Percentiles rank a stretch among this genome's conserved stretches.
phyloP scores from a whole-genome alignment of 2,888 invertebrate species.

The Nymphalis urticae region DNA sequence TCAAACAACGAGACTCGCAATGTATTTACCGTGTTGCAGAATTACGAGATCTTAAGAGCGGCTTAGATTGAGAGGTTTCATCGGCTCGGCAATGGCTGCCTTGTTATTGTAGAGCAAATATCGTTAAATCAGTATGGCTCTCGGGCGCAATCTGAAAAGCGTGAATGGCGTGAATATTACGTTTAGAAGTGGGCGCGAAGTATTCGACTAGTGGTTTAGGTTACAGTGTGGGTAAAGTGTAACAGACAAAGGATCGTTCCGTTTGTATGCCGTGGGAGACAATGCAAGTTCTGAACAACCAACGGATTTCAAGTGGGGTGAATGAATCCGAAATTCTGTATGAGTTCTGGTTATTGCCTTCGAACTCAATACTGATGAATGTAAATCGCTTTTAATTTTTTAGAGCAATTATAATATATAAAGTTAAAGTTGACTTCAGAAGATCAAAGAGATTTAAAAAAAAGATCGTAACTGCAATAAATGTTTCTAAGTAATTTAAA shows the following conservation, averaged over 20 bases:
- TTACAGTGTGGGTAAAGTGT: slow-evolving; percentile 69
- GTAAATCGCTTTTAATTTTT: not conserved
- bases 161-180: slow-evolving; percentile 62
- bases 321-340: slow-evolving; percentile 73
- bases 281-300: slow-evolving; percentile 66
- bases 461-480: not conserved
- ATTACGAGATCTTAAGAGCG: slow-evolving; percentile 40
- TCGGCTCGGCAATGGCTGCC: slow-evolving; percentile 53
- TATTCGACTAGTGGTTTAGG: slow-evolving; percentile 60
- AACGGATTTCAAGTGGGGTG: slow-evolving; percentile 73
- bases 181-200: slow-evolving; percentile 68
- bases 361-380: slow-evolving; percentile 43
- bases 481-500: not conserved
- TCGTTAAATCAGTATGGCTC: slow-evolving; percentile 58
- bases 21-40: slow-evolving; percentile 19
- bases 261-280: slow-evolving; percentile 58
- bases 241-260: slow-evolving; percentile 76
- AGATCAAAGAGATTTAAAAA: not conserved
- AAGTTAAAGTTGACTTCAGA: not conserved
- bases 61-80: slow-evolving; percentile 56
- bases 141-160: slow-evolving; percentile 53
- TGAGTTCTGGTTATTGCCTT: slow-evolving; percentile 45
- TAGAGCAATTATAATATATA: not conserved
- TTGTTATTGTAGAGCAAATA: slow-evolving; percentile 65
- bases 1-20: slow-evolving; percentile 18